Evolutionary conservation across 2,888 invertebrate species (phyloP), one percentile per base, ranked within the genome.

Genomic region (Drosophila tanythrix): DNA sequence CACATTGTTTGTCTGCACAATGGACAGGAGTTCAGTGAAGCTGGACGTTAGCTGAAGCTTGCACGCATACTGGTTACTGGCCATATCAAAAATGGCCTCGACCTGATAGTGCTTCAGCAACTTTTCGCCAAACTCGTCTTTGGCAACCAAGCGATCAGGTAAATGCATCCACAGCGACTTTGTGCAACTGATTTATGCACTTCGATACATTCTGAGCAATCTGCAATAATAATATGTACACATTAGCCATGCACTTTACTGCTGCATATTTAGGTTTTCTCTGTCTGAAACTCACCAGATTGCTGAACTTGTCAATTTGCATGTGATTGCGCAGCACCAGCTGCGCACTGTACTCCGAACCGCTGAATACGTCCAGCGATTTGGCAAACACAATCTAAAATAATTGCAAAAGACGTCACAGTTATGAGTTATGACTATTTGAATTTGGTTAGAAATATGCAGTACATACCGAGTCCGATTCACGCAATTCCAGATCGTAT

Each of bases 401-500:
- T 21, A 52, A 57, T 55, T 29, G 31, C 51, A 61, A 56, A 40
- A 57, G 64, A 36, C 6, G 51, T 48, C 48, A 48, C 25, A 35
- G 6, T 13, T 48, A 36, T 81, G 46, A 64, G 33, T 63, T 65
- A 65, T 63, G 27, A 29, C 55, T 35, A 48, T 31, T 35, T 36
- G 25, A 61, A 43, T 56, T 27, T 48, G 56, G 33, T 43, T 38
- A 53, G 7, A 21, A 3, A 13, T 25, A 36, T 13, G 38, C 7
- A 15, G 25, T 25, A 69, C 76, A 0, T 53, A 93, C 93, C 91
- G 90, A 89, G 90, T 93, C 93, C 74, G 92, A 92, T 81, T 93
- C 93, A 68, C 93, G 93, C 82, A 93, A 81, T 91, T 93, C 93
- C 70, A 93, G 72, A 82, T 93, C 93, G 83, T 92, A 93, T 79